Evolutionary conservation across 2,113 vertebrate species (phyloP).

Genomic region (Hippocampus abdominalis): DNA sequence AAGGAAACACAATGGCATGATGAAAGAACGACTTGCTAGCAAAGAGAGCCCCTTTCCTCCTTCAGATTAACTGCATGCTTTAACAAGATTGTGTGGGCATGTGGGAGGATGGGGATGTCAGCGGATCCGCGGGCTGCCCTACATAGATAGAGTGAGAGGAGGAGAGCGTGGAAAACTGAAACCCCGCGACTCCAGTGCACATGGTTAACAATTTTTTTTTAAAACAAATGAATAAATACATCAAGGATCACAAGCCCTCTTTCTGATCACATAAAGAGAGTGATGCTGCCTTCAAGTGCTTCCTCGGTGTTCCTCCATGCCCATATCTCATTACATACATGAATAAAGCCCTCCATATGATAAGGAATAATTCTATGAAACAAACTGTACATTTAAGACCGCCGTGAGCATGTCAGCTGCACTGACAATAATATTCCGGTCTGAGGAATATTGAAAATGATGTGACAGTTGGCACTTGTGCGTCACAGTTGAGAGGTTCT

Average conservation of each 20-base stretch:
- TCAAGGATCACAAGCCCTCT: slow-evolving; percentile 7
- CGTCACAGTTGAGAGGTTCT: no score
- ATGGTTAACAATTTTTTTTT: no score
- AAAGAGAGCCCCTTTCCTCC: slow-evolving; percentile 58
- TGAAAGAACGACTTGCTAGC: slow-evolving; percentile 56
- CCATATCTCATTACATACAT: slow-evolving; percentile 17
- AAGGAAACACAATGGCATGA: slow-evolving; percentile 57
- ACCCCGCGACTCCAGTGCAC: slow-evolving; percentile 40
- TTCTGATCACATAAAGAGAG: slow-evolving; percentile 22
- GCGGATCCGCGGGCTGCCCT: slow-evolving; percentile 73
- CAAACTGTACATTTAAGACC: not conserved
- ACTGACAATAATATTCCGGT: not conserved
- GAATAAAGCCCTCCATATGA: slow-evolving; percentile 13
- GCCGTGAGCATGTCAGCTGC: not conserved
- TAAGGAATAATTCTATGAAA: not conserved
- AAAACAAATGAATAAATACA: not conserved
- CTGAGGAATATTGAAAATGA: not conserved
- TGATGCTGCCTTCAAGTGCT: slow-evolving; percentile 18
- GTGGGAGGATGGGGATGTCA: slow-evolving; percentile 75
- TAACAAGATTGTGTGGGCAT: slow-evolving; percentile 74
- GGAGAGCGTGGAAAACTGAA: slow-evolving; percentile 44
- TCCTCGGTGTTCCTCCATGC: not conserved
- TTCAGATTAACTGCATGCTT: slow-evolving; percentile 71
- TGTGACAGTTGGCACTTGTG: no score
- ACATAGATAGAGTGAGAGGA: slow-evolving; percentile 59